These are phyloP conservation scores for Melanotaenia nigrans DNA, from an alignment of 2,797 vertebrate species.

Conservation along the genomic window DNA sequence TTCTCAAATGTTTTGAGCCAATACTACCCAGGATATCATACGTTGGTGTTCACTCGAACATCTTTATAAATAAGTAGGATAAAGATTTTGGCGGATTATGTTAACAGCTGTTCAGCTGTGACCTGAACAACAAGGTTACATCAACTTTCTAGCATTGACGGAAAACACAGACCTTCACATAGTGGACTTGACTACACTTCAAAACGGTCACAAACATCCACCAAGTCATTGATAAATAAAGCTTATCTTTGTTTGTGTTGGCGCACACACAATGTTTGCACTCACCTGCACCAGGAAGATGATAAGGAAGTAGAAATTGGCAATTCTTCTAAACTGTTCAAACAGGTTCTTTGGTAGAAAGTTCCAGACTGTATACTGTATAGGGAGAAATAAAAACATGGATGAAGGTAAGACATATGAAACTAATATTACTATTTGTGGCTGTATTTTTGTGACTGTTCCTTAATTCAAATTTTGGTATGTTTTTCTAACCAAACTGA, in stretches of 20 bases:
- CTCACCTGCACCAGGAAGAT: constrained; percentile 99
- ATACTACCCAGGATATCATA: too few species aligned
- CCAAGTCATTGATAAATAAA: not conserved
- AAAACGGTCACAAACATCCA: not conserved
- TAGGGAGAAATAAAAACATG: constrained; percentile 12
- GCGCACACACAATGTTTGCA: not conserved
- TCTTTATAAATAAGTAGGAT: too few species aligned
- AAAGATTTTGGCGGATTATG: too few species aligned
- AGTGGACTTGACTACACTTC: not conserved
- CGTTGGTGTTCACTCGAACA: too few species aligned
- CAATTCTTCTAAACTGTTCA: constrained; percentile 99
- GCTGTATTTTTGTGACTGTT: constrained; percentile 2
- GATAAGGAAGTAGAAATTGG: constrained; percentile 99
- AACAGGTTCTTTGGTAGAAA: constrained; percentile 99
- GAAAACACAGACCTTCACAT: not conserved
- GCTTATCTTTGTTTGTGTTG: constrained; percentile 18
- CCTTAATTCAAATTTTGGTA: constrained; percentile 6
- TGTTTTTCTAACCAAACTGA: constrained; percentile 27
- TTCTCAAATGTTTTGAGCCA: too few species aligned
- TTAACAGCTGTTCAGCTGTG: too few species aligned
- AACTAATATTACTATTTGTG: not conserved
- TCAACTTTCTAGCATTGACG: not conserved
- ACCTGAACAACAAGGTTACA: not conserved
- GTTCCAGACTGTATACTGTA: constrained; percentile 98
- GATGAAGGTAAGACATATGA: constrained; percentile 17